phyloP scores from a whole-genome alignment of 1,140 invertebrate genomes.

The honey bee (Apis mellifera) region Amel_HAv3.1 CM009941.2:8119001-8119500 shows the following conservation, averaged over 20 bases:
- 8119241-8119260: too few species aligned
- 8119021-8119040: constrained; percentile 83
- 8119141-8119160: background rate
- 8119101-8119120: constrained; percentile 33
- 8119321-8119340: too few species aligned
- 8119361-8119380: too few species aligned
- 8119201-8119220: too few species aligned
- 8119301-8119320: too few species aligned
- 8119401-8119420: background rate
- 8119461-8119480: constrained; percentile 87
- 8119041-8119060: constrained; percentile 83
- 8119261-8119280: too few species aligned
- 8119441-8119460: constrained; percentile 87
- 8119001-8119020: constrained; percentile 79
- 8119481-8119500: constrained; percentile 91
- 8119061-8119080: constrained; percentile 81
- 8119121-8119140: background rate
- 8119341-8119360: too few species aligned
- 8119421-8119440: constrained; percentile 85
- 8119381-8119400: too few species aligned
- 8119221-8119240: too few species aligned
- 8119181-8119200: too few species aligned
- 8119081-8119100: constrained; percentile 83
- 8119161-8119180: too few species aligned
- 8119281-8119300: too few species aligned